Evolutionary conservation across 2,113 vertebrate genomes (phyloP).

Genomic region (Labeo rohita): DNA sequence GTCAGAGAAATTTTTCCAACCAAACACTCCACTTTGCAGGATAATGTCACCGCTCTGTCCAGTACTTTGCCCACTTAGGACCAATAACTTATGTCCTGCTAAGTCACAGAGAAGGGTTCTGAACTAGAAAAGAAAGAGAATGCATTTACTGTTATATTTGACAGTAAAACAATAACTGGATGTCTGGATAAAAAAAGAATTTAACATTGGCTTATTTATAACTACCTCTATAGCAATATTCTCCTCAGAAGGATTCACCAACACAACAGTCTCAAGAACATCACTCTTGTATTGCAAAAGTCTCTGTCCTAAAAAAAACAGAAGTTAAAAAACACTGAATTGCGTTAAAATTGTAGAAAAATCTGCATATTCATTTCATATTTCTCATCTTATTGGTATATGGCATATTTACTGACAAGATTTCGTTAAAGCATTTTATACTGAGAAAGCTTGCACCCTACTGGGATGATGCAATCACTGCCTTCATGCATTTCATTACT

Average conservation of each 20-base stretch:
- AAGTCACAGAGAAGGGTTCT: constrained; percentile 83
- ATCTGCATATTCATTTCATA: background rate
- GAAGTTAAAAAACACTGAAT: background rate
- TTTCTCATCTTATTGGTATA: background rate
- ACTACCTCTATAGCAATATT: constrained; percentile 84
- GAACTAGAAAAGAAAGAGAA: constrained; percentile 73
- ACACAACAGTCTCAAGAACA: constrained; percentile 85
- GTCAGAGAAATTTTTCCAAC: constrained; percentile 83
- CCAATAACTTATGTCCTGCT: constrained; percentile 85
- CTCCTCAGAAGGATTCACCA: constrained; percentile 89
- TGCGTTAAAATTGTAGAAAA: background rate
- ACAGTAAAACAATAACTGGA: background rate
- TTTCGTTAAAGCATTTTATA: background rate
- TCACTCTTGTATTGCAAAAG: constrained; percentile 89
- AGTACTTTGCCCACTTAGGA: constrained; percentile 89
- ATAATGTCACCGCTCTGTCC: constrained; percentile 88
- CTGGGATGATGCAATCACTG: constrained; percentile 8
- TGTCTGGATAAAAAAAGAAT: too few species aligned
- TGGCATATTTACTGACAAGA: background rate
- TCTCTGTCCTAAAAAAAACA: constrained; percentile 83
- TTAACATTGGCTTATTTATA: too few species aligned
- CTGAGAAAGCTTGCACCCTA: background rate
- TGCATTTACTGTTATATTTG: background rate
- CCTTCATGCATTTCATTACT: background rate
- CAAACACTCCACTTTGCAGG: constrained; percentile 87